phyloP scores from a whole-genome alignment of 2,113 vertebrate species.

The Heterotis niloticus region DNA sequence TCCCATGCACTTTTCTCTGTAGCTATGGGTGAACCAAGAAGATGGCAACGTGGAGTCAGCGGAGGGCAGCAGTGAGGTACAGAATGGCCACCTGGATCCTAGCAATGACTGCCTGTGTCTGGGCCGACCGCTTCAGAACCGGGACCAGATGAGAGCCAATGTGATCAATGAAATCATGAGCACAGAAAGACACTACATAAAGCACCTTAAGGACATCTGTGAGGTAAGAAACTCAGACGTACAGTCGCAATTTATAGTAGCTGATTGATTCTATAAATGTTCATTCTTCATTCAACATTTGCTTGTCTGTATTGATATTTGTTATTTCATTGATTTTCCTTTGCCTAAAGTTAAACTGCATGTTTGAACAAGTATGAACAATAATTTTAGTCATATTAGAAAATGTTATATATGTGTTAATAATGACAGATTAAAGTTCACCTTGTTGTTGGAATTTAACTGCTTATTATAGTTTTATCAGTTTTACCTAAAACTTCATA shows the following conservation, averaged over 20 bases:
- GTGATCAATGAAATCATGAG: slow-evolving; percentile 99
- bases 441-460: too few species aligned
- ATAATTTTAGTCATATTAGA: too few species aligned
- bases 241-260: background rate
- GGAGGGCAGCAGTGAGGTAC: slow-evolving; percentile 89
- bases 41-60: slow-evolving; percentile 76
- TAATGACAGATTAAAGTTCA: too few species aligned
- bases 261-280: too few species aligned
- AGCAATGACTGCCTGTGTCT: slow-evolving; percentile 92
- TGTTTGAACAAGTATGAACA: too few species aligned
- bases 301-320: too few species aligned
- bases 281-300: too few species aligned
- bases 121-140: slow-evolving; percentile 88
- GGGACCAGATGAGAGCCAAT: slow-evolving; percentile 98
- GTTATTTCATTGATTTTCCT: too few species aligned
- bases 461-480: too few species aligned
- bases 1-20: slow-evolving; percentile 32
- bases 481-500: too few species aligned
- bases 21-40: slow-evolving; percentile 99
- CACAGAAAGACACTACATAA: slow-evolving; percentile 98
- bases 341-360: too few species aligned
- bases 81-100: slow-evolving; percentile 93
- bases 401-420: too few species aligned
- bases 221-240: slow-evolving; percentile 69
- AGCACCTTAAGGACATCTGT: slow-evolving; percentile 98